Evolutionary conservation across 2,797 vertebrate species (phyloP), one percentile per base, ranked within the genome.

Genomic region (Danio aesculapii): DNA sequence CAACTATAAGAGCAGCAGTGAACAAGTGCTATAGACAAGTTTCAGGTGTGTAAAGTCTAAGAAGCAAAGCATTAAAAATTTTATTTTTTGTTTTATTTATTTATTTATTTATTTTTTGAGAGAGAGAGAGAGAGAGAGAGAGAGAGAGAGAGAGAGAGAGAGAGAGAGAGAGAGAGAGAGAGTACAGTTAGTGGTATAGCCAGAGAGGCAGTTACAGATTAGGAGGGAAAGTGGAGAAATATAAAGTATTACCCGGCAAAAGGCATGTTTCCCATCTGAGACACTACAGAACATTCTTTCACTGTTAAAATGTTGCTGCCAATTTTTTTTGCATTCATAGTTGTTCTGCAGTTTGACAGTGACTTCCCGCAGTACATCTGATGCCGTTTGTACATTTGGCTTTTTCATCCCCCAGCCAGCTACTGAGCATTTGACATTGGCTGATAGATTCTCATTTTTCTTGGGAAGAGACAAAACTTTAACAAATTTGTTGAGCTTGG

Each of bases 361-460:
- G 43, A 83, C 44, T 76, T 93, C 92, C 49, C 0, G 89, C 70
- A 94, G 84, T 17, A 93, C 85, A 0, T 55, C 0, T 4, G 90
- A 91, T 1, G 4, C 0, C 0, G 1, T 3, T 5, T 0, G 0
- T 1, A 1, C 0, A 0, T 75, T 0, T 0, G 1, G 0, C 7
- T n/a, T 58, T 19, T 59, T 92, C 16, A 0, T 1, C 0, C 93
- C 93, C 94, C 93, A 94, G 47, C 94, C 93, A 49, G 91, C 89
- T 6, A 92, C 90, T 0, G 14, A 0, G 44, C 93, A 94, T 1
- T 81, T 67, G 4, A 57, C 17, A 2, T 81, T 62, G 0, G 79
- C 86, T 1, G 19, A 75, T 10, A 55, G 41, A 21, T 84, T 81
- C 5, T 1, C 43, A 0, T 82, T 14, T 73, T 90, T 86, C 44